phyloP scores from a whole-genome alignment of 2,888 invertebrate species.

The Hylaea fasciaria region DNA sequence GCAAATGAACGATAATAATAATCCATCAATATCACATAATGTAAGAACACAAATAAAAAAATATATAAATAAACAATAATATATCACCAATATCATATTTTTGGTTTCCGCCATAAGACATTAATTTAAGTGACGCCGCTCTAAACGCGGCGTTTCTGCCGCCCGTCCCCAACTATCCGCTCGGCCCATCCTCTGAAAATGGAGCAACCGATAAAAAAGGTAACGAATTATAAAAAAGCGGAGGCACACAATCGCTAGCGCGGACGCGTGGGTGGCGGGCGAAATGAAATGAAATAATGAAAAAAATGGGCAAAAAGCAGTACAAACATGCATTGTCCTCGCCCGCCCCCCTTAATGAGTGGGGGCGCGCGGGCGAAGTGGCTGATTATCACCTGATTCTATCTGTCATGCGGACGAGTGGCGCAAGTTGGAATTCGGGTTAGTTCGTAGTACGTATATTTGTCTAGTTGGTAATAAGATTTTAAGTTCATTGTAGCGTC shows the following conservation, averaged over 20 bases:
- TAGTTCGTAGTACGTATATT: conserved; percentile 30
- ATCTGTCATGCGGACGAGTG: conserved; percentile 55
- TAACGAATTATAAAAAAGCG: conserved; percentile 85
- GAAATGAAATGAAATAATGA: conserved; percentile 86
- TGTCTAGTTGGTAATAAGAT: background rate
- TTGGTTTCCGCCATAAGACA: no score
- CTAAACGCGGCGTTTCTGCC: conserved; percentile 48
- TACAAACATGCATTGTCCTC: conserved; percentile 85
- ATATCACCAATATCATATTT: no score
- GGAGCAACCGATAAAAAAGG: conserved; percentile 85
- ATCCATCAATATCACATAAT: no score
- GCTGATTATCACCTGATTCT: conserved; percentile 83
- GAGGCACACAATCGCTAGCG: conserved; percentile 83
- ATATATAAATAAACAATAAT: no score
- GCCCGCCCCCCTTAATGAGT: conserved; percentile 78
- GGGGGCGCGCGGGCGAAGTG: conserved; percentile 70
- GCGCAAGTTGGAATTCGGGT: conserved; percentile 14
- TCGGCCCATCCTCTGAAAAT: conserved; percentile 82
- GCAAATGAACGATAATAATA: no score
- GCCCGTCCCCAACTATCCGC: conserved; percentile 58
- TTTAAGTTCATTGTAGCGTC: background rate
- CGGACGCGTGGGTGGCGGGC: conserved; percentile 83
- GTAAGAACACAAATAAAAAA: no score
- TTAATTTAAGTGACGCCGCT: no score
- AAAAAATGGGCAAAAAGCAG: conserved; percentile 85